These are phyloP conservation scores for Callaeas wilsoni DNA, from an alignment of 2,113 vertebrate genomes.

Conservation along the genomic window DNA sequence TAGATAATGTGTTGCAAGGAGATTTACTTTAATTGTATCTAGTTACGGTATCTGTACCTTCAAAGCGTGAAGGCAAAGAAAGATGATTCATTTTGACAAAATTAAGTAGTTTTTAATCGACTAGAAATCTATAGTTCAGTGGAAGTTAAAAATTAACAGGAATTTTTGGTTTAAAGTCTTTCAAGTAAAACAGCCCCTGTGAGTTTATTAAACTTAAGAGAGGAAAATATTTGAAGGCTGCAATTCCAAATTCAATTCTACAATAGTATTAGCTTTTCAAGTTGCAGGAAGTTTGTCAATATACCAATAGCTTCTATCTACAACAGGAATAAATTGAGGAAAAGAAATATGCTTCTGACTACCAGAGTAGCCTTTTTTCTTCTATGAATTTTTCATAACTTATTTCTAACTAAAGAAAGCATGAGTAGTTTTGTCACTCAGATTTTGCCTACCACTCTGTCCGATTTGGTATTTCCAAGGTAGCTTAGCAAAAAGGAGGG, in stretches of 20 bases:
- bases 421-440: neutral
- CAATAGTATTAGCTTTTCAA: neutral
- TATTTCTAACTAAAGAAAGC: neutral
- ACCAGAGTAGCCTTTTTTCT: neutral
- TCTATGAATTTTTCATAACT: neutral
- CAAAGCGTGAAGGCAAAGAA: neutral
- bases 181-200: neutral
- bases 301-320: neutral
- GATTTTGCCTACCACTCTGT: neutral
- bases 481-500: neutral
- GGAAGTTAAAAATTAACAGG: neutral
- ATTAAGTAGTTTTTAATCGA: neutral
- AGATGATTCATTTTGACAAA: neutral
- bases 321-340: neutral
- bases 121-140: neutral
- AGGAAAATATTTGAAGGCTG: neutral
- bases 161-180: neutral
- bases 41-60: accelerated
- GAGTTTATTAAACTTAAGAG: neutral
- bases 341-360: neutral
- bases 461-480: neutral
- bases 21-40: neutral
- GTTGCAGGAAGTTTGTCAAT: neutral
- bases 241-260: neutral
- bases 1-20: neutral